Evolutionary conservation across 2,888 invertebrate genomes (phyloP), one percentile per base, ranked within the genome.

Genomic region (Monoplex corrugatus): DNA sequence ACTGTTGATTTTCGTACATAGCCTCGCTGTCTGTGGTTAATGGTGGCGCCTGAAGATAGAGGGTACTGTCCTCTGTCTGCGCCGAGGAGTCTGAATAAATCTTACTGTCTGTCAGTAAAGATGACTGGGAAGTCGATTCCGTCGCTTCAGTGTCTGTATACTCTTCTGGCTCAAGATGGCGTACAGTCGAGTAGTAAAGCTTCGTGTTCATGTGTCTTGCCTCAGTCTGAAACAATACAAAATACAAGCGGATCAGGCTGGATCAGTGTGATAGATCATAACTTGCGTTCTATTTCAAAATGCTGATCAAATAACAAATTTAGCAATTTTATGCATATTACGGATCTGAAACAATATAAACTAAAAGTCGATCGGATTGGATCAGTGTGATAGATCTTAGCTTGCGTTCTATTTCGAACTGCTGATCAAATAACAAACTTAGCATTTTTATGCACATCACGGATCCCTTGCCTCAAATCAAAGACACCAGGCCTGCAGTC

Each of bases 81-180:
- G 23, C 8, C 32, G 68, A 8, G n/a, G 68, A 68, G n/a, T 68
- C 16, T n/a, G 68, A 68, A n/a, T n/a, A 28, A 1, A 68, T n/a
- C 19, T 72, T 32, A 8, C 32, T 80, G 78, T 40, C 40, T 28
- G 78, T 23, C 23, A 43, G 78, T 28, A 43, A 19, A 5, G 38
- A 38, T 50, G 84, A 38, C 28, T 2, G n/a, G 16, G 82, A 45
- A 16, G 82, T 40, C 28, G 40, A 16, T 3, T 83, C 82, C 5
- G 45, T 44, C 3, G 45, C 82, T 35, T 83, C 82, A 8, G 84
- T 84, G 84, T 84, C 84, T 19, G 57, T 84, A 57, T 84, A 35
- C 23, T 84, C 84, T n/a, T 50, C 57, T 35, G 84, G 84, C 38
- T 84, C 84, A 8, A 44, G 84, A 16, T 6, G 84, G 5, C 35